Conservation (phyloP, 1,140 invertebrate species). For the Panagrolaimus sp. region DNA sequence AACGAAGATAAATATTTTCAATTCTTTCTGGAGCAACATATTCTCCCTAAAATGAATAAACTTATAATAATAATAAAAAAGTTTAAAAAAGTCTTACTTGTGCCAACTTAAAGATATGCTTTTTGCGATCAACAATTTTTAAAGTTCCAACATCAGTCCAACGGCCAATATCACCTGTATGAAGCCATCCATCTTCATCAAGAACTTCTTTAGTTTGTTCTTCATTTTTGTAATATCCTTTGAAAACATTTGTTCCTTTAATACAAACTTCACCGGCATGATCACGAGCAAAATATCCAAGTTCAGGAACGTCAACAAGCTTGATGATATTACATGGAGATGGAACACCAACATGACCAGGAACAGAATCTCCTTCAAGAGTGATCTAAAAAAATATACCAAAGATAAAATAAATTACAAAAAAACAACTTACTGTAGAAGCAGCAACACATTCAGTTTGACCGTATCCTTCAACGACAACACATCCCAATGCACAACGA, state of each 20-base stretch:
- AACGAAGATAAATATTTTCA: constrained; percentile 88
- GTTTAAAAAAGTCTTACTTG: constrained; percentile 38
- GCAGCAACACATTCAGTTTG: constrained; percentile 91
- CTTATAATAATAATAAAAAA: no score
- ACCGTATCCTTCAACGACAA: constrained; percentile 73
- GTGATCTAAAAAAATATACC: neutral
- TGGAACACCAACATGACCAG: constrained; percentile 85
- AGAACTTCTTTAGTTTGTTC: constrained; percentile 61
- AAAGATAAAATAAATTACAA: constrained; percentile 62
- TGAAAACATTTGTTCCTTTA: constrained; percentile 32
- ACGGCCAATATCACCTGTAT: constrained; percentile 55
- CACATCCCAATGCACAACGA: constrained; percentile 80
- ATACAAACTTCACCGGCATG: constrained; percentile 39
- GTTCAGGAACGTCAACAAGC: constrained; percentile 90
- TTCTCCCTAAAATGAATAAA: constrained; percentile 66
- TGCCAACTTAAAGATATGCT: constrained; percentile 63
- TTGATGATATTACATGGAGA: constrained; percentile 85
- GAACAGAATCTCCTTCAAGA: constrained; percentile 7
- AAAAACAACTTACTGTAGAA: constrained; percentile 80
- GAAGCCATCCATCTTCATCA: constrained; percentile 60
- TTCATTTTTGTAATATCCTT: constrained; percentile 56
- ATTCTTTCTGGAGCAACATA: constrained; percentile 99
- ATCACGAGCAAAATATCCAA: constrained; percentile 79
- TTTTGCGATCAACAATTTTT: constrained; percentile 63
- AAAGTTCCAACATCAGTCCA: constrained; percentile 60